Conservation (phyloP, 1,140 invertebrate genomes). For the Nasonia vitripennis region DNA sequence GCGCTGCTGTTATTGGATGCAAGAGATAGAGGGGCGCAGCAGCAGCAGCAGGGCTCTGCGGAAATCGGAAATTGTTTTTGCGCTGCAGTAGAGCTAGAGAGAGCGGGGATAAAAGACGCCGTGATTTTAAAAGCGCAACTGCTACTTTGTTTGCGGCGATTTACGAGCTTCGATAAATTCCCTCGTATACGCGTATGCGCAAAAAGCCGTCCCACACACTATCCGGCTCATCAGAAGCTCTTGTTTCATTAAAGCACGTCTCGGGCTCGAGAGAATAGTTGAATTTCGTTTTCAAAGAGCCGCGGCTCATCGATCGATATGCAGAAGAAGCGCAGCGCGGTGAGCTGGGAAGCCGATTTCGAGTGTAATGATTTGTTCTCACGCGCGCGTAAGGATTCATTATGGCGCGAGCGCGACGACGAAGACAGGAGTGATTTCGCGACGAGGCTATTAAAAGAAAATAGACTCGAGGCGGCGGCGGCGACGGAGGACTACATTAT, state of each 20-base stretch:
- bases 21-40: neutral
- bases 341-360: neutral
- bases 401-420: neutral
- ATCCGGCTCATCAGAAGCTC: neutral
- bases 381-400: constrained; percentile 38
- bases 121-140: too few species aligned
- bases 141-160: neutral
- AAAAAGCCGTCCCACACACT: neutral
- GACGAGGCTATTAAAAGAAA: constrained; percentile 36
- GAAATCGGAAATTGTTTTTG: constrained; percentile 1
- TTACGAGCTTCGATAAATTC: neutral
- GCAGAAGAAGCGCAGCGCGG: neutral
- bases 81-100: neutral
- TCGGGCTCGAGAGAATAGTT: constrained; percentile 38
- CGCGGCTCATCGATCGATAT: neutral
- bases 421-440: neutral
- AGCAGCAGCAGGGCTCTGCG: neutral
- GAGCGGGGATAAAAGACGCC: neutral
- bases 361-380: constrained; percentile 42
- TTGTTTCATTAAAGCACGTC: constrained; percentile 3
- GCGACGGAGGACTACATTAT: neutral
- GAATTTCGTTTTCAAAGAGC: constrained; percentile 45
- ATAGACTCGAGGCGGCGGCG: constrained; percentile 14
- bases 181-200: too few species aligned
- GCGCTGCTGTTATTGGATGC: neutral